Conservation (phyloP, 2,113 vertebrate species). For the Lophochroa leadbeateri region DNA sequence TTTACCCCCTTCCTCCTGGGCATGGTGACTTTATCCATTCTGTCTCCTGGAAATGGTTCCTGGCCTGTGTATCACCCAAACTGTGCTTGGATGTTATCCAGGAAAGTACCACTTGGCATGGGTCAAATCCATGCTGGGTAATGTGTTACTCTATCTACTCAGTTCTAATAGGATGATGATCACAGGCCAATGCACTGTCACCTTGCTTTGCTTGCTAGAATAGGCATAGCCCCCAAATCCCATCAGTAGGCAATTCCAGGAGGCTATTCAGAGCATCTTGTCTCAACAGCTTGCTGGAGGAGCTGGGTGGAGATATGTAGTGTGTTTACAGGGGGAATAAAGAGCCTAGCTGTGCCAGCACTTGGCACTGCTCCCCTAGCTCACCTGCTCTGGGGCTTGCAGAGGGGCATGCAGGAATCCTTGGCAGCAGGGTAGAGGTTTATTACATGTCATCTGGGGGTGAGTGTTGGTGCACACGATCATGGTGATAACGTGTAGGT, state of each 20-base stretch:
- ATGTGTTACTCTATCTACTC: background rate
- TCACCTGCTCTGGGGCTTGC: background rate
- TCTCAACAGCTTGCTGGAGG: slow-evolving; percentile 31
- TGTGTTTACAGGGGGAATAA: background rate
- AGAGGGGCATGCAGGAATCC: background rate
- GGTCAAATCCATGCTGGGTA: background rate
- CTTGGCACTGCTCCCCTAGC: background rate
- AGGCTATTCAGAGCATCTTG: background rate
- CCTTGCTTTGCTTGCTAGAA: background rate
- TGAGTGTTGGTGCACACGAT: background rate
- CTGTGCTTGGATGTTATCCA: background rate
- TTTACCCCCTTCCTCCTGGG: background rate
- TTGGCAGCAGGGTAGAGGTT: background rate
- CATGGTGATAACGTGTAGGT: background rate
- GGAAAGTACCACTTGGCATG: background rate
- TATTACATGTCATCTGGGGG: background rate
- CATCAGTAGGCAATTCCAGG: background rate
- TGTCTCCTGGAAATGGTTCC: background rate
- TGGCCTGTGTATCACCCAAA: background rate
- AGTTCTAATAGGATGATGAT: background rate
- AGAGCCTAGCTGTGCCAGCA: background rate
- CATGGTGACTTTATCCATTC: background rate
- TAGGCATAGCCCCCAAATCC: background rate
- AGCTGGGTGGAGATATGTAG: background rate
- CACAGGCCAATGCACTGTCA: background rate